phyloP scores from a whole-genome alignment of 2,797 vertebrate genomes.

The Ptychadena robeensis region DNA sequence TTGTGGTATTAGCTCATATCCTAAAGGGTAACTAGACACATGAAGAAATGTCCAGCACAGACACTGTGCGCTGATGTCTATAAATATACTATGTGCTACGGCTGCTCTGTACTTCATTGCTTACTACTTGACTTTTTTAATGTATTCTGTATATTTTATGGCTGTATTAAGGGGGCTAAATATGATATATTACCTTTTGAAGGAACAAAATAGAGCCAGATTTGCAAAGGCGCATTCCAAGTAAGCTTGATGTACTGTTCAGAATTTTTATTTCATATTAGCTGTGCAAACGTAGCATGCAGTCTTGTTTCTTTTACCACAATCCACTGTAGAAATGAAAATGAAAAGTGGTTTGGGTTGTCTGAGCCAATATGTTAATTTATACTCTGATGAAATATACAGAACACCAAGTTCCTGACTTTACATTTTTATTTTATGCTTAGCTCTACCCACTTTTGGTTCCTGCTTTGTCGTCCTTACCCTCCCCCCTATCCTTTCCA shows the following conservation, averaged over 20 bases:
- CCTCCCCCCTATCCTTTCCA: too few species aligned
- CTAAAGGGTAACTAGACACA: slow-evolving; percentile 53
- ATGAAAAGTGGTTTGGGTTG: not conserved
- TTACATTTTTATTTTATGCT: not conserved
- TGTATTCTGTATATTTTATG: slow-evolving; percentile 25
- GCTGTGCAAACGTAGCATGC: not conserved
- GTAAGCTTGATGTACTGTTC: not conserved
- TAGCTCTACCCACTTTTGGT: not conserved
- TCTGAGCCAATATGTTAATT: not conserved
- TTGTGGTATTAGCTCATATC: slow-evolving; percentile 55
- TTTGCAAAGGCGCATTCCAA: not conserved
- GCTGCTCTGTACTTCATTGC: slow-evolving; percentile 30
- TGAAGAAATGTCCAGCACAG: slow-evolving; percentile 52
- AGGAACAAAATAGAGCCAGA: not conserved
- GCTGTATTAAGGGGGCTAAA: slow-evolving; percentile 8
- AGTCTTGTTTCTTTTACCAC: not conserved
- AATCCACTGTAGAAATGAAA: not conserved
- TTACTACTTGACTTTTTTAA: slow-evolving; percentile 30
- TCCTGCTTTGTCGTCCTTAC: not conserved
- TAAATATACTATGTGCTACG: slow-evolving; percentile 22
- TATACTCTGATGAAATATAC: not conserved
- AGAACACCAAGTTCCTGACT: not conserved
- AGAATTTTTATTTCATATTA: slow-evolving; percentile 3
- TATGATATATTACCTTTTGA: slow-evolving; percentile 13
- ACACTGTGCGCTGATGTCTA: slow-evolving; percentile 36